These are phyloP conservation scores for Lepus americanus DNA, from an alignment of 2,113 vertebrate genomes.

Conservation along the genomic window DNA sequence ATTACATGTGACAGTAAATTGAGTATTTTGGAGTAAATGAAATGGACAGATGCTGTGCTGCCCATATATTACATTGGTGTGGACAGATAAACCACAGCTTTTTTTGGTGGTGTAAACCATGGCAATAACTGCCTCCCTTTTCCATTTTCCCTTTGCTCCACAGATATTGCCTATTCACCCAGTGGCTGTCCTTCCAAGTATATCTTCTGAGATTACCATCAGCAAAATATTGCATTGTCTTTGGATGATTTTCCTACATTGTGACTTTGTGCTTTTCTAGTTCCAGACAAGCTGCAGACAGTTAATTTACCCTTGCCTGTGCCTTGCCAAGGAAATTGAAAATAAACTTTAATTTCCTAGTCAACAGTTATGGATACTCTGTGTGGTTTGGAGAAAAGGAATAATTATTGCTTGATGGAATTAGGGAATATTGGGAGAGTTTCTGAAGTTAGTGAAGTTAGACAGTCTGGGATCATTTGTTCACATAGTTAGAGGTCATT, in stretches of 20 bases:
- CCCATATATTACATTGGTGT: constrained; percentile 20
- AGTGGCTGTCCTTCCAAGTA: not conserved
- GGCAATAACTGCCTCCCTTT: not conserved
- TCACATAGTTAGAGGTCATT: not conserved
- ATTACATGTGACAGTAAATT: constrained; percentile 5
- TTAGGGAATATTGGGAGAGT: constrained; percentile 62
- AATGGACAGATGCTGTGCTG: not conserved
- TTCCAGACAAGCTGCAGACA: constrained; percentile 73
- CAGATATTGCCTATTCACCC: constrained; percentile 58
- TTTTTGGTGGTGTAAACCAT: constrained; percentile 17
- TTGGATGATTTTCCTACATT: constrained; percentile 62
- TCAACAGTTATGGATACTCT: constrained; percentile 56
- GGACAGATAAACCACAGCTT: constrained; percentile 12
- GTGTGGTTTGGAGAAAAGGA: constrained; percentile 46
- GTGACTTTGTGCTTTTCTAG: constrained; percentile 63
- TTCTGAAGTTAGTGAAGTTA: constrained; percentile 67
- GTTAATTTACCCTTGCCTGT: constrained; percentile 77
- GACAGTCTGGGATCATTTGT: constrained; percentile 37
- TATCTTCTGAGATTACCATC: constrained; percentile 78
- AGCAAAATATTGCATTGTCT: constrained; percentile 80
- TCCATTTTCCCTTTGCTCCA: constrained; percentile 48
- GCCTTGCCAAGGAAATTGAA: constrained; percentile 83
- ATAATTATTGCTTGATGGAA: constrained; percentile 65
- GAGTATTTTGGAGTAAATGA: not conserved
- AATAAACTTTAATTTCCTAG: constrained; percentile 85